phyloP scores from a whole-genome alignment of 2,888 invertebrate genomes.

The Drosophila bunnanda region DNA sequence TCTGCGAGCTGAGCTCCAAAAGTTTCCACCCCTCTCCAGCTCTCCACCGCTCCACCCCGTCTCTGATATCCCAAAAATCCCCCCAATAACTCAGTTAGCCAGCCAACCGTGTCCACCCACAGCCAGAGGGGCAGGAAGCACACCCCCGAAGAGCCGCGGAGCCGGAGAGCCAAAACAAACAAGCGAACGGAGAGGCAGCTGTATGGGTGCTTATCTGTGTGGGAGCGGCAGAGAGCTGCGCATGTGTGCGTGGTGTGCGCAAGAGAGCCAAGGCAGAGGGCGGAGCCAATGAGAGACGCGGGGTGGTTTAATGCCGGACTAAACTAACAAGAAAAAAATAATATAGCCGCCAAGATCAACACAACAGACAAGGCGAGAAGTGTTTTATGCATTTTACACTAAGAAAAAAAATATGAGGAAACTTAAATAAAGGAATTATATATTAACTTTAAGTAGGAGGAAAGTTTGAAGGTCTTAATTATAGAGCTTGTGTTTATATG shows the following conservation, averaged over 20 bases:
- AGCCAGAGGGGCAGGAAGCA: conserved; percentile 6
- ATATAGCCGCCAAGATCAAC: conserved; percentile 15
- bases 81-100: conserved; percentile 30
- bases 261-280: conserved; percentile 60
- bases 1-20: conserved; percentile 5
- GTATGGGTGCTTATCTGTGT: conserved; percentile 81
- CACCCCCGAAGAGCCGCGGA: conserved; percentile 5
- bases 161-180: conserved; percentile 20
- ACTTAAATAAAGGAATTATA: no score
- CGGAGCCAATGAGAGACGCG: conserved; percentile 65
- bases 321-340: background rate
- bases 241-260: conserved; percentile 33
- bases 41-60: no score
- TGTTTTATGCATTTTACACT: conserved; percentile 9
- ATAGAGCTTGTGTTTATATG: no score
- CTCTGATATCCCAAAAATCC: background rate
- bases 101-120: conserved; percentile 58
- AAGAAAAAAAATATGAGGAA: background rate
- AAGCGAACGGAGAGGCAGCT: conserved; percentile 10
- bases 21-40: background rate
- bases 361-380: conserved; percentile 7
- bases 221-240: conserved; percentile 47
- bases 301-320: conserved; percentile 35
- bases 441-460: no score
- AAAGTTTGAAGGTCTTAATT: no score